Conservation (phyloP, 2,113 vertebrate genomes). For the Paramormyrops kingsleyae region DNA sequence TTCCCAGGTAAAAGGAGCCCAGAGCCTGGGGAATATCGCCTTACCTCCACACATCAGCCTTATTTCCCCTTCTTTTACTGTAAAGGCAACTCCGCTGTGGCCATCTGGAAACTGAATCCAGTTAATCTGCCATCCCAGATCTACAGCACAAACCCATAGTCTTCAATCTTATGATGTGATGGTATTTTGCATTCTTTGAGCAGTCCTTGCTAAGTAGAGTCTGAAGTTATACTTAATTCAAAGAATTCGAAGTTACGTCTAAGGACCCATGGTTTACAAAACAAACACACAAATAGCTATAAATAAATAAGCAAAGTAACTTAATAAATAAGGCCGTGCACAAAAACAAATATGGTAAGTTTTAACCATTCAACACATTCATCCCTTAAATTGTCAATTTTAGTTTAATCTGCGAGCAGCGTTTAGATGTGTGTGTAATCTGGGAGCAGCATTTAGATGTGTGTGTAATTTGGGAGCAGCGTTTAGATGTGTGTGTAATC, state of each 20-base stretch:
- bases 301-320: not conserved
- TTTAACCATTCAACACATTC: not conserved
- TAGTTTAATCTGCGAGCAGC: not conserved
- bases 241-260: not conserved
- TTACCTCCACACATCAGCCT: not conserved
- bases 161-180: not conserved
- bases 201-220: not conserved
- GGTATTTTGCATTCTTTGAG: not conserved
- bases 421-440: not conserved
- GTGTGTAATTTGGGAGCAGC: not conserved
- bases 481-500: not conserved
- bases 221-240: not conserved
- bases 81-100: not conserved
- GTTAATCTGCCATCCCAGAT: not conserved
- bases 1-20: not conserved
- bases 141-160: not conserved
- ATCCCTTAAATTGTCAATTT: not conserved
- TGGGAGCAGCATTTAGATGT: not conserved
- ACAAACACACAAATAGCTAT: no score
- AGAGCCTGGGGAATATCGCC: not conserved
- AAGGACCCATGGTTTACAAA: not conserved
- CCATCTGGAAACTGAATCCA: not conserved
- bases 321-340: not conserved
- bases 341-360: not conserved
- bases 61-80: conserved; percentile 9